phyloP scores from a whole-genome alignment of 2,888 invertebrate species.

The Periphyllus acericola region DNA sequence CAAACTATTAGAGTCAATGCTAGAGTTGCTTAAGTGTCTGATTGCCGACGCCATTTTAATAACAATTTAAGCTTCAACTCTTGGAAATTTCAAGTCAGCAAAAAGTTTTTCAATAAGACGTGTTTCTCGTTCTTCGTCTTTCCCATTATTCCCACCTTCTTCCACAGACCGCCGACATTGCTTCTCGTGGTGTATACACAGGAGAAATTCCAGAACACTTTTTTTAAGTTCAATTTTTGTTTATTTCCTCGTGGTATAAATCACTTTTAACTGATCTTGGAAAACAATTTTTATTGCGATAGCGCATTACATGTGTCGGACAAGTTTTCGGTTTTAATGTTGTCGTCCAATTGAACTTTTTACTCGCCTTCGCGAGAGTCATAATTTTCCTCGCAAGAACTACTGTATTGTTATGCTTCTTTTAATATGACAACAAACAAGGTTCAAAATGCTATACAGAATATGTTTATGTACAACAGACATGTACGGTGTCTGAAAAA shows the following conservation, averaged over 20 bases:
- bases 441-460: background rate
- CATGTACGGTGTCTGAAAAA: background rate
- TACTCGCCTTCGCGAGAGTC: no score
- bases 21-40: slow-evolving; percentile 45
- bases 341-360: no score
- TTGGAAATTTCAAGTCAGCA: slow-evolving; percentile 26
- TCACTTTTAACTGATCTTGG: no score
- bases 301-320: no score
- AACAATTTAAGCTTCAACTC: slow-evolving; percentile 35
- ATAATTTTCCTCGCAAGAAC: no score
- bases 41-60: slow-evolving; percentile 57
- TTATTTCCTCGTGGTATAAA: no score
- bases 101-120: slow-evolving; percentile 59
- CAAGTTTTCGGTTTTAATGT: no score
- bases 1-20: slow-evolving; percentile 39
- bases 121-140: slow-evolving; percentile 19
- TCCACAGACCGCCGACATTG: background rate
- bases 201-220: background rate
- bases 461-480: background rate
- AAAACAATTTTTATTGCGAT: no score
- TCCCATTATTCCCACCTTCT: background rate
- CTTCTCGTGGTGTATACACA: slow-evolving; percentile 8
- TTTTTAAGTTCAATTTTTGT: no score
- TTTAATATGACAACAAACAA: background rate
- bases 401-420: background rate